These are phyloP conservation scores for Phyllotis vaccarum DNA, from an alignment of 2,797 vertebrate genomes.

Conservation along the genomic window DNA sequence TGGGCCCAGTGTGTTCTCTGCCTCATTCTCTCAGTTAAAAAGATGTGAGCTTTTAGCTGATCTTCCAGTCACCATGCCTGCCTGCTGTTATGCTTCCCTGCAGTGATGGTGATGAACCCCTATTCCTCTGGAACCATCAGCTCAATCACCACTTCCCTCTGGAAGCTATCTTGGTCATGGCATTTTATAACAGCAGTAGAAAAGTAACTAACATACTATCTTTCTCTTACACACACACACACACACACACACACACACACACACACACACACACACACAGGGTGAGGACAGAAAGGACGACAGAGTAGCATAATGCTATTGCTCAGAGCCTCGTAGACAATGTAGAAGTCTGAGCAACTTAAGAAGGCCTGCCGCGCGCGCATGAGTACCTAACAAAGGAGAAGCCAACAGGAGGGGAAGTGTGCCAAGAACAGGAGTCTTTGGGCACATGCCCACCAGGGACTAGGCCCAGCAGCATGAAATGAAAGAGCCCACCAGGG, in stretches of 20 bases:
- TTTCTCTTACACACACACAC: background rate
- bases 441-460: slow-evolving; percentile 63
- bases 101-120: background rate
- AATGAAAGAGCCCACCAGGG: slow-evolving; percentile 45
- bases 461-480: slow-evolving; percentile 59
- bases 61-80: background rate
- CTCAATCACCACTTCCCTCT: background rate
- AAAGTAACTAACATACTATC: background rate
- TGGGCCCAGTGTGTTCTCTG: background rate
- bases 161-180: background rate
- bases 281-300: background rate
- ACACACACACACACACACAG: background rate
- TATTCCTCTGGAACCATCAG: background rate
- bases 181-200: background rate
- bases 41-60: background rate
- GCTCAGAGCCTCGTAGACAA: background rate
- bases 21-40: background rate
- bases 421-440: slow-evolving; percentile 55
- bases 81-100: background rate
- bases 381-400: slow-evolving; percentile 37
- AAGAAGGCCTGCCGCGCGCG: background rate
- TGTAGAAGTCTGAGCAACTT: background rate
- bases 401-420: slow-evolving; percentile 73
- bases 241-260: background rate
- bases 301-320: background rate